phyloP scores from a whole-genome alignment of 92 coral and sea anemone species.

The Hydrozoanthus gracilis region DNA sequence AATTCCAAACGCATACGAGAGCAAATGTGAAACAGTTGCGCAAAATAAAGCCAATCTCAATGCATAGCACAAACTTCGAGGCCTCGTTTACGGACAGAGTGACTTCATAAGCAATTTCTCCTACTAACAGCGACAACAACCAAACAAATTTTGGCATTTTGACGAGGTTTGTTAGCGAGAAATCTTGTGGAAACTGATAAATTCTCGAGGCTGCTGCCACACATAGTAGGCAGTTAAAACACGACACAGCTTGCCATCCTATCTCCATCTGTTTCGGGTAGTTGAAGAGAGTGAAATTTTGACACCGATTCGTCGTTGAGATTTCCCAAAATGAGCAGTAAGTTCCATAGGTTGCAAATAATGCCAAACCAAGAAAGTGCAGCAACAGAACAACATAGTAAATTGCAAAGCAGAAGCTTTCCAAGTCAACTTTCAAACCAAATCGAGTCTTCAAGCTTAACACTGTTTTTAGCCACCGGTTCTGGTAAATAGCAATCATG shows the following conservation, averaged over 20 bases:
- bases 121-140: neutral
- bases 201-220: neutral
- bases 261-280: conserved; percentile 22
- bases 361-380: neutral
- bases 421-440: neutral
- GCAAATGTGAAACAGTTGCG: conserved; percentile 5
- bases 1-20: conserved; percentile 9
- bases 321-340: neutral
- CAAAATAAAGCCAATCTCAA: conserved; percentile 8
- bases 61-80: conserved; percentile 3
- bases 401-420: neutral
- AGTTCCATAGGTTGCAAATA: conserved; percentile 10
- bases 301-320: conserved; percentile 12
- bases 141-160: neutral
- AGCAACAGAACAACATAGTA: neutral
- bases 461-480: neutral
- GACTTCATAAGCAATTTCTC: conserved; percentile 11
- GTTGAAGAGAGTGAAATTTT: conserved; percentile 5
- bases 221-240: conserved; percentile 13
- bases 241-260: conserved; percentile 7
- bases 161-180: neutral
- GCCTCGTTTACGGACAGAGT: neutral
- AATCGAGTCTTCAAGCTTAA: neutral
- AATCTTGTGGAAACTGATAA: neutral
- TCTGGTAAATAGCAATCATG: too few species aligned